Base-by-base conservation (phyloP, 2,113 vertebrate species). In the Zonotrichia leucophrys region DNA sequence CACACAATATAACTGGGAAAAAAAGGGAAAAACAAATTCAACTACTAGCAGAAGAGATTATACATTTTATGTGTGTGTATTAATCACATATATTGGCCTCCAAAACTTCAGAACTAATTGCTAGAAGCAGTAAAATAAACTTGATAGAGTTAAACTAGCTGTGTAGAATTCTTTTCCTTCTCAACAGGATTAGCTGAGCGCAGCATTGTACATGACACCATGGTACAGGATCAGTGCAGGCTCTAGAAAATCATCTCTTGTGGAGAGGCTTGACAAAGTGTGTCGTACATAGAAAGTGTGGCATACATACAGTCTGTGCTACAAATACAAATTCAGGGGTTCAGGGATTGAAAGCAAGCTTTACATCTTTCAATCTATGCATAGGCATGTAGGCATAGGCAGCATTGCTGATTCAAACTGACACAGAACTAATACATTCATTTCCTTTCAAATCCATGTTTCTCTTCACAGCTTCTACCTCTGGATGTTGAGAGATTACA, bases 381-480 rank as follows among this genome's bases (percentile, higher is more conserved):
- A 84, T 21, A 35, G 27, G 13, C 25, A 28, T 14, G 9, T 33
- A 79, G 44, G 49, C 28, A 66, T 5, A 74, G n/a, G 23, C 2
- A 28, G 10, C 55, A 67, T 10, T 1, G 7, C 9, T 86, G 72
- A 83, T 83, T 86, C 82, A 86, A 96, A 74, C 58, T 15, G 24
- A 15, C 44, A 47, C 27, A 72, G n/a, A 91, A 42, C 9, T 31
- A 88, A 92, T 59, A 37, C 23, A 63, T 69, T 67, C 18, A 68
- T 91, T 94, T 82, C 30, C 28, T 95, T 92, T 94, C 74, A 92
- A 90, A 83, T 53, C 42, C 50, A 78, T 44, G 46, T 46, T 67
- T 88, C 62, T 84, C 39, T 41, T 58, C 16, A 10, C 39, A 90
- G 28, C 12, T 70, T 31, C 73, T 92, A 6, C 69, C 41, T 87